Conservation (phyloP, 1,140 invertebrate species). For the Drosophila trapezifrons region DNA sequence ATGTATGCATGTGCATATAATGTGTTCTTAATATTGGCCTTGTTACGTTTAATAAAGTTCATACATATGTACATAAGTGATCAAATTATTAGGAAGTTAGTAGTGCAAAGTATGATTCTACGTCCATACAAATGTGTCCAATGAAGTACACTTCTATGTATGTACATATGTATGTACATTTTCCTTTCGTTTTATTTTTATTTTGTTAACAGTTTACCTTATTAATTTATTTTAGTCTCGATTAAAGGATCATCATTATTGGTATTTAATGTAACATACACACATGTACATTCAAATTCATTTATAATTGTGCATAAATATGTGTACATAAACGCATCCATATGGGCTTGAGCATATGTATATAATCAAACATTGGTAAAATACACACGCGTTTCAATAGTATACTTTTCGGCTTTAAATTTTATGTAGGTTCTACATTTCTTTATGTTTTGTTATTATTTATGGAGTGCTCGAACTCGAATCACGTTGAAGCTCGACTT, state of each 20-base stretch:
- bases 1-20: too few relatives aligned
- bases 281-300: background rate
- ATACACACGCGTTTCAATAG: background rate
- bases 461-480: background rate
- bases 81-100: too few relatives aligned
- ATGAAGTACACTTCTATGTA: background rate
- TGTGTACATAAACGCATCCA: too few relatives aligned
- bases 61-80: too few relatives aligned
- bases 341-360: background rate
- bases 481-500: background rate
- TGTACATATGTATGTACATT: background rate
- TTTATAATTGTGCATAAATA: too few relatives aligned
- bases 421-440: background rate
- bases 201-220: background rate
- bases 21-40: too few relatives aligned
- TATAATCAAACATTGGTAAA: background rate
- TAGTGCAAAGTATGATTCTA: too few relatives aligned
- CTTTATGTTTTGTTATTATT: background rate
- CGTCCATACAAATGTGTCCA: too few relatives aligned
- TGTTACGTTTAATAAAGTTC: too few relatives aligned
- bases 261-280: too few relatives aligned
- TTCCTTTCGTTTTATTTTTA: background rate
- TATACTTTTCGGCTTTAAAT: background rate
- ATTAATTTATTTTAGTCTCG: too few relatives aligned
- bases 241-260: too few relatives aligned